Evolutionary conservation across 2,888 invertebrate species (phyloP), one percentile per base, ranked within the genome.

Genomic region (Pristionchus entomophagus): DNA sequence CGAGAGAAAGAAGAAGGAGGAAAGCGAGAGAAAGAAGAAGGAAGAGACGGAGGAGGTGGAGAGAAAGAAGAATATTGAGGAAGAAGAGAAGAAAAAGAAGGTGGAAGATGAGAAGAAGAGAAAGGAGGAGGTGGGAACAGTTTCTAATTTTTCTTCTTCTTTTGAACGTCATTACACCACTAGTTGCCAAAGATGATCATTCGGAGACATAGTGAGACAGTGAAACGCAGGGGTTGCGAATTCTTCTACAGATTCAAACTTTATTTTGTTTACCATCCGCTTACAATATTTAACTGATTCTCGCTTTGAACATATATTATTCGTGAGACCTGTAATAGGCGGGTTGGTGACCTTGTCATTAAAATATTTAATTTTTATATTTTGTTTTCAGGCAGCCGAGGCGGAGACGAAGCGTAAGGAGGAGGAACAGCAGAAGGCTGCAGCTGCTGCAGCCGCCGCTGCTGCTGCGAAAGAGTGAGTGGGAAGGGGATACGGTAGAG

Each of bases 31-130:
- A 51, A 84, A 49, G 84, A 51, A 45, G 69, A 38, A 84, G 35
- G 84, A 84, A 38, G 69, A 83, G 83, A 38, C 26, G 32, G 29
- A 59, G 56, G 45, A 83, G 26, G 81, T 51, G 32, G 81, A 81
- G 51, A 35, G 8, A 12, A 35, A 82, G 45, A 41, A 65, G 84
- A 84, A 84, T 62, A 35, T 1, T n/a, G 49, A 65, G 22, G 73
- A 84, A 51, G 69, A 49, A 26, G 53, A 49, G 29, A 53, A 17
- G 26, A 38, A 49, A 38, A 73, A n/a, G 73, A 51, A 84, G 73
- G 56, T 8, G 53, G 38, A 51, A 41, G 65, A 62, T 19, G 65
- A 65, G 38, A 59, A 69, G 69, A 69, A 49, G 69, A 80, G 32
- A 35, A 38, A 53, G 32, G 38, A 81, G 56, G 56, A 81, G 56